Evolutionary conservation across 2,888 invertebrate species (phyloP), one percentile per base, ranked within the genome.

Genomic region (Pogonocherus hispidulus): DNA sequence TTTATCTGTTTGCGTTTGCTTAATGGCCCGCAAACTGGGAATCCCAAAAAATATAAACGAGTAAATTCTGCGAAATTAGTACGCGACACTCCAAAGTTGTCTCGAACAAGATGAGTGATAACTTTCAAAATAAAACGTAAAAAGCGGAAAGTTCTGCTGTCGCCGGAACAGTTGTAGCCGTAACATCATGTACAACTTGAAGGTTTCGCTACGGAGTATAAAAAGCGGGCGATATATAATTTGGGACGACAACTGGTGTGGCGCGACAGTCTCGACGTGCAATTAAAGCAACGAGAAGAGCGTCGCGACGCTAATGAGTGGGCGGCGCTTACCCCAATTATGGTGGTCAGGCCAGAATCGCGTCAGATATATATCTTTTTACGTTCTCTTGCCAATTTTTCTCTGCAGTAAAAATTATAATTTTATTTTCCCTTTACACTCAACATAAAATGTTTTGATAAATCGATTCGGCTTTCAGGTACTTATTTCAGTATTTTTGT

Each of bases 311-410:
- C 65, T 70, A 69, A 72, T 66, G 70, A 70, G 69, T 57, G 63
- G 70, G 62, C 67, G 63, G 62, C 66, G 68, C 64, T 56, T 59
- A 64, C 2, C 68, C 70, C 66, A 68, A 70, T 68, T 67, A 72
- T 66, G 66, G 64, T 67, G 70, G 67, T 63, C 66, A 67, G 69
- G 69, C 67, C 69, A 66, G 60, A 71, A 76, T 74, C 74, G 71
- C 74, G 67, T 69, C 67, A 59, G 66, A 65, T 8, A 8, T 8
- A 27, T 27, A 27, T 5, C 8, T 27, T 27, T 27, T n/a, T n/a
- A n/a, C n/a, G n/a, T n/a, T n/a, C n/a, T n/a, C n/a, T n/a, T 27
- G 27, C 27, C 8, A 3, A 27, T 27, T 8, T 27, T 27, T 8
- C n/a, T n/a, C 8, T 27, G 8, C 3, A 27, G 27, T 8, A 27